phyloP scores from a whole-genome alignment of 2,888 invertebrate species.

The Chloroclysta siterata region DNA sequence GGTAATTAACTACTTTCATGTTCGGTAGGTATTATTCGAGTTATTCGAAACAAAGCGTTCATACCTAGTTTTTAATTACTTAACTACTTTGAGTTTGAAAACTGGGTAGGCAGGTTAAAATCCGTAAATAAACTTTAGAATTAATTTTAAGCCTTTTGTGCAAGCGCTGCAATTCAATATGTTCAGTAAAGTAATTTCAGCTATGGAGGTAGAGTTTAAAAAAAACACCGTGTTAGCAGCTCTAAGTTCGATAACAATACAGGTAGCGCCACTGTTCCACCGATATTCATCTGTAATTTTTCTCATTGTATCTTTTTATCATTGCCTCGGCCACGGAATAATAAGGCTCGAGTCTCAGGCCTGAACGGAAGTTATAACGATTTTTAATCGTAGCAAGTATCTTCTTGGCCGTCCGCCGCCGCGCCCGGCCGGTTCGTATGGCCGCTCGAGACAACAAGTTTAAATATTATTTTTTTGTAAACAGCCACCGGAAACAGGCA shows the following conservation, averaged over 20 bases:
- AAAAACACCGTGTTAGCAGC: slow-evolving; percentile 44
- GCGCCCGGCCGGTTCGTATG: slow-evolving; percentile 67
- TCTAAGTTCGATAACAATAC: no score
- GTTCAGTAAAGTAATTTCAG: neutral
- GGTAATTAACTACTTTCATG: neutral
- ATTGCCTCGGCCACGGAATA: slow-evolving; percentile 54
- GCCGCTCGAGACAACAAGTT: slow-evolving; percentile 72
- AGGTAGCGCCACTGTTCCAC: slow-evolving; percentile 76
- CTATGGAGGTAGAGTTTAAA: no score
- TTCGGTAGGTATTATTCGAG: neutral
- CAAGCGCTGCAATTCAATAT: no score
- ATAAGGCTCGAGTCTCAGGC: slow-evolving; percentile 63
- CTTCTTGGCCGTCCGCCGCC: slow-evolving; percentile 59
- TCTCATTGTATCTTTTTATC: slow-evolving; percentile 82
- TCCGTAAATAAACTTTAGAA: no score
- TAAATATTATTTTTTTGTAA: slow-evolving; percentile 78
- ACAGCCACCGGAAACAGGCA: slow-evolving; percentile 81
- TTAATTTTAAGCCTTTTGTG: no score
- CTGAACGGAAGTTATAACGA: slow-evolving; percentile 84
- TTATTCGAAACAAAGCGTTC: no score
- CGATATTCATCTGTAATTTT: slow-evolving; percentile 81
- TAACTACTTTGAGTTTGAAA: no score
- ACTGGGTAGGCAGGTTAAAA: no score
- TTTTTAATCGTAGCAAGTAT: slow-evolving; percentile 83
- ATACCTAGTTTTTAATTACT: no score